Evolutionary conservation across 2,888 invertebrate genomes (phyloP).

Genomic region (Lasioglossum marginatum): DNA sequence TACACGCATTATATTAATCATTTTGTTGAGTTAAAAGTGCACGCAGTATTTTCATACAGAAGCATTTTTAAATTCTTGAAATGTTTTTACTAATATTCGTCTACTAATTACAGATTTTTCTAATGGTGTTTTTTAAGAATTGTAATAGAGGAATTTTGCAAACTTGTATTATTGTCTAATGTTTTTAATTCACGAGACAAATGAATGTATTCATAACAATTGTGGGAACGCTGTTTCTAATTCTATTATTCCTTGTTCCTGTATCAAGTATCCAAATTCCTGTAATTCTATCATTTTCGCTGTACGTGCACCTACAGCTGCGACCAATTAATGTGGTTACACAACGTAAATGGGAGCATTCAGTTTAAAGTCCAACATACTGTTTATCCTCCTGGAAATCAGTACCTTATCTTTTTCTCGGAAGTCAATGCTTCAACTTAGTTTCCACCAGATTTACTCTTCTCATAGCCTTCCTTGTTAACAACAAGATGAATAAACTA

Average conservation of each 20-base stretch:
- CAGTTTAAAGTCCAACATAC: conserved; percentile 32
- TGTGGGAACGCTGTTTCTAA: background rate
- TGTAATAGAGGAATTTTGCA: background rate
- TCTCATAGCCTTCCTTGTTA: background rate
- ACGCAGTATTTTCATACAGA: too few species aligned
- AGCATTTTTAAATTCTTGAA: too few species aligned
- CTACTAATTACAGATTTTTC: too few species aligned
- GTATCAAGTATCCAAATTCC: conserved; percentile 24
- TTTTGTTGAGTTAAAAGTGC: too few species aligned
- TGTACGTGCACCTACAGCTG: conserved; percentile 39
- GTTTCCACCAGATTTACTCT: background rate
- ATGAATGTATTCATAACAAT: too few species aligned
- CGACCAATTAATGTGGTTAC: conserved; percentile 39
- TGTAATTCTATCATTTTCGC: background rate
- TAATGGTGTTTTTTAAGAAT: background rate
- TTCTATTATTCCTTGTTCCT: background rate
- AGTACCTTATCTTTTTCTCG: conserved; percentile 30
- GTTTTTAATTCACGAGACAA: background rate
- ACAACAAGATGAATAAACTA: background rate
- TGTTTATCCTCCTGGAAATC: conserved; percentile 49
- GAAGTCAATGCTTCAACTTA: conserved; percentile 27
- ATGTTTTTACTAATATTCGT: too few species aligned
- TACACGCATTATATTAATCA: too few species aligned
- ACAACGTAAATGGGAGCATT: conserved; percentile 45
- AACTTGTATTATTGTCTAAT: background rate